These are phyloP conservation scores for Cettia cetti DNA, from an alignment of 2,113 vertebrate species.

Conservation along the genomic window DNA sequence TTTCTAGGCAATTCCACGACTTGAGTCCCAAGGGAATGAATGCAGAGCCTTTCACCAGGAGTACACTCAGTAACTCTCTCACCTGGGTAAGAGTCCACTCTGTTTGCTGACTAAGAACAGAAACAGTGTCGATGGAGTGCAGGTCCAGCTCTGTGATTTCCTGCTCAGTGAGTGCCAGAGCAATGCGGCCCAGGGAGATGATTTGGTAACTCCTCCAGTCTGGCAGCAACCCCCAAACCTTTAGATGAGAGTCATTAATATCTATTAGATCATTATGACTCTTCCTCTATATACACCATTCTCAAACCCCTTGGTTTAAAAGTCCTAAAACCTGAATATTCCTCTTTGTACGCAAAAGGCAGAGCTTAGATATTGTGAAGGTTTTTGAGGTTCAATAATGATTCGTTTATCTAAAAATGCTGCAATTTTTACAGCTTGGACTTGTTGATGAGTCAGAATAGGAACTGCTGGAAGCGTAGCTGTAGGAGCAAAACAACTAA, in stretches of 20 bases:
- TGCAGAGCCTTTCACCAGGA: not conserved
- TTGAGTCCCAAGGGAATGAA: not conserved
- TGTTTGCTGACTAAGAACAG: conserved; percentile 67
- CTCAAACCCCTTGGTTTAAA: not conserved
- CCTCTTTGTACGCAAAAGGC: not conserved
- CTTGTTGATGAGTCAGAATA: not conserved
- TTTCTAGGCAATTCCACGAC: not conserved
- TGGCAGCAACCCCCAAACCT: conserved; percentile 71
- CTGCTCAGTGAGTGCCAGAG: conserved; percentile 64
- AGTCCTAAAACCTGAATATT: not conserved
- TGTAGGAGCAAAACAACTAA: not conserved
- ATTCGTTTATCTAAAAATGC: not conserved
- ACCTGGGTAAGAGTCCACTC: conserved; percentile 72
- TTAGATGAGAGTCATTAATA: not conserved
- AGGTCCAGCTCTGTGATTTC: conserved; percentile 76
- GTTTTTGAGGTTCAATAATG: not conserved
- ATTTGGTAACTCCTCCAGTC: conserved; percentile 74
- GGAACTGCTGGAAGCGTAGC: not conserved
- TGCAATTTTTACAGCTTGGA: not conserved
- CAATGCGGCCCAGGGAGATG: conserved; percentile 71
- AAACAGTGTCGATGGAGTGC: conserved; percentile 66
- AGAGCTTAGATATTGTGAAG: not conserved
- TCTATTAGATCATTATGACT: not conserved
- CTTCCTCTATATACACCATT: not conserved
- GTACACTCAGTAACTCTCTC: conserved; percentile 8